These are phyloP conservation scores for Ianthella basta DNA, from an alignment of 37 sponge, comb jelly and placozoan genomes.

Conservation along the genomic window DNA sequence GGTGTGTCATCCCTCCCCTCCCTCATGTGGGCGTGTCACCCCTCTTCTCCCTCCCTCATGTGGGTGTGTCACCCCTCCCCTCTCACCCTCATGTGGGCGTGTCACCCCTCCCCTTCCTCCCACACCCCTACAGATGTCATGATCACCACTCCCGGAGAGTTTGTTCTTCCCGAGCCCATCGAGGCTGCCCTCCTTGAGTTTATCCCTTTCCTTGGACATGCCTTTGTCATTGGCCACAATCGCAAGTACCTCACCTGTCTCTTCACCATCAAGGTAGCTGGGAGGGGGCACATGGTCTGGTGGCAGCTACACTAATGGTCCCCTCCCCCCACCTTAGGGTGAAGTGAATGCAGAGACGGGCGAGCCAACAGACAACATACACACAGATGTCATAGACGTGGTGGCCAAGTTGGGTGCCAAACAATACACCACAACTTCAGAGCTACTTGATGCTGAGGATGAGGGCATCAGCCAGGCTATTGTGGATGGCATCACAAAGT, in stretches of 20 bases:
- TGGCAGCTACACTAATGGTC: no score
- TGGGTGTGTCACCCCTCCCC: no score
- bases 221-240: conserved; percentile 83
- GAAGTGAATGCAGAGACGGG: conserved; percentile 20
- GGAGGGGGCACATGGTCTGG: background rate
- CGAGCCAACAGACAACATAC: background rate
- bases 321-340: background rate
- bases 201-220: conserved; percentile 89
- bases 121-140: conserved; percentile 65
- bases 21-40: no score
- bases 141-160: conserved; percentile 92
- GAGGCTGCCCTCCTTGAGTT: conserved; percentile 70
- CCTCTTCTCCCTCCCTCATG: no score
- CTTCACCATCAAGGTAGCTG: conserved; percentile 74
- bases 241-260: conserved; percentile 79
- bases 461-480: conserved; percentile 13
- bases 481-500: conserved; percentile 14
- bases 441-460: conserved; percentile 21
- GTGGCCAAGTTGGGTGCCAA: background rate
- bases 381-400: background rate
- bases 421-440: background rate
- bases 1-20: no score
- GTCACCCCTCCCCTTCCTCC: background rate
- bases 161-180: conserved; percentile 81
- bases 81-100: no score